Percentiles rank a stretch among this genome's conserved stretches.
phyloP scores from a whole-genome alignment of 2,113 vertebrate species.

The Cricetomys ansorgei region DNA sequence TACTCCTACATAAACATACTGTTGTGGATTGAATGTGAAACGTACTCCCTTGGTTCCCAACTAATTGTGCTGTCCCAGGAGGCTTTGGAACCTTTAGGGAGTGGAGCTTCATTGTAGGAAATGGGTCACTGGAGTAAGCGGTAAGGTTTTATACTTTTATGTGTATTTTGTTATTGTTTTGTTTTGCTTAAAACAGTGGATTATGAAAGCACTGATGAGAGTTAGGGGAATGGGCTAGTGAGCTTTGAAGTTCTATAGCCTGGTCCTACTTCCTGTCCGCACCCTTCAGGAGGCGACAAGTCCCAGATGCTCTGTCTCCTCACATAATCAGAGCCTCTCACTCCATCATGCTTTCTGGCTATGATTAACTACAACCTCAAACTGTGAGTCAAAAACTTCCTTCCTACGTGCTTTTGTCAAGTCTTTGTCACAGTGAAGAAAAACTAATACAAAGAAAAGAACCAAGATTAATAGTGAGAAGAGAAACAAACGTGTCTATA shows the following conservation, averaged over 20 bases:
- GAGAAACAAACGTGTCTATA: not conserved
- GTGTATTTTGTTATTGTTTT: not conserved
- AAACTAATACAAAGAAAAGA: not conserved
- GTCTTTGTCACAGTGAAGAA: not conserved
- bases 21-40: not conserved
- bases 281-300: not conserved
- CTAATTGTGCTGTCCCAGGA: not conserved
- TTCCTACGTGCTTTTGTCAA: not conserved
- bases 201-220: not conserved
- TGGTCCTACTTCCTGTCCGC: not conserved
- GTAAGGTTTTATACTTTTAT: not conserved
- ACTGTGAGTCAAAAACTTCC: not conserved
- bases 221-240: not conserved
- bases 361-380: not conserved
- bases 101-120: not conserved
- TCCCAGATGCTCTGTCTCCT: not conserved
- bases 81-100: not conserved
- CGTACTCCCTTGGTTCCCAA: not conserved
- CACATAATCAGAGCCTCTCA: not conserved
- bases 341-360: not conserved
- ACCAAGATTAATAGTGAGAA: not conserved
- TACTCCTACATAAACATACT: constrained; percentile 14
- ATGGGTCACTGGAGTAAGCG: not conserved
- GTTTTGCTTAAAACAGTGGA: not conserved
- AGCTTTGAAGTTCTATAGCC: not conserved